Percentiles rank a stretch among this genome's conserved stretches.
Evolutionary conservation across 2,797 vertebrate genomes (phyloP).

Genomic region (Graptemys geographica): DNA sequence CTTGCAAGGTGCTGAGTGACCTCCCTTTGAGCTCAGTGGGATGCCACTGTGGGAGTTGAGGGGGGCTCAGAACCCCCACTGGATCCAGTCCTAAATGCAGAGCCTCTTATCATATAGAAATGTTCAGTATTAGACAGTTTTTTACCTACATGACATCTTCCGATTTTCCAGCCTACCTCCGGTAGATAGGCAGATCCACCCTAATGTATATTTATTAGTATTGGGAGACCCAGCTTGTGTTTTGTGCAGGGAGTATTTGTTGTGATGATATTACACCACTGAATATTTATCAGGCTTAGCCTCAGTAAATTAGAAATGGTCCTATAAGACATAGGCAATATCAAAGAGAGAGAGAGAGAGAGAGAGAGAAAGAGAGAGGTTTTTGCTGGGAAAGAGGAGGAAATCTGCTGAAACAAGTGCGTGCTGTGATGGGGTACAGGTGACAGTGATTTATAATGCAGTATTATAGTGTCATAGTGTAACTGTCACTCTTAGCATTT

Average conservation of each 20-base stretch:
- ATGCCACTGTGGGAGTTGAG: background rate
- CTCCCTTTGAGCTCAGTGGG: background rate
- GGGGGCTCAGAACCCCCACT: background rate
- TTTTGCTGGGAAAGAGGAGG: background rate
- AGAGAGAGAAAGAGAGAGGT: background rate
- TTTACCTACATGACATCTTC: background rate
- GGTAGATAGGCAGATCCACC: background rate
- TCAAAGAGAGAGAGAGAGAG: background rate
- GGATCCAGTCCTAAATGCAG: background rate
- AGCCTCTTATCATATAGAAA: background rate
- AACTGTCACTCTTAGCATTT: conserved; percentile 18
- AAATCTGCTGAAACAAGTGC: background rate
- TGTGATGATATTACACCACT: conserved; percentile 4
- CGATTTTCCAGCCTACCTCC: background rate
- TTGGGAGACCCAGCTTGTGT: conserved; percentile 13
- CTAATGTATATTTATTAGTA: conserved; percentile 30
- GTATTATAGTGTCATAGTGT: conserved; percentile 29
- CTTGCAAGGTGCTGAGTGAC: background rate
- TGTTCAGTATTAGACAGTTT: background rate
- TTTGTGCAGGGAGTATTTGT: background rate
- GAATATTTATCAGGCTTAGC: conserved; percentile 8
- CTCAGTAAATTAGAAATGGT: conserved; percentile 19
- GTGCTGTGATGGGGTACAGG: background rate
- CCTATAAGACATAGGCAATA: background rate
- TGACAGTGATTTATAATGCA: conserved; percentile 30